phyloP scores from a whole-genome alignment of 2,888 invertebrate species.

The Nephrotoma appendiculata region DNA sequence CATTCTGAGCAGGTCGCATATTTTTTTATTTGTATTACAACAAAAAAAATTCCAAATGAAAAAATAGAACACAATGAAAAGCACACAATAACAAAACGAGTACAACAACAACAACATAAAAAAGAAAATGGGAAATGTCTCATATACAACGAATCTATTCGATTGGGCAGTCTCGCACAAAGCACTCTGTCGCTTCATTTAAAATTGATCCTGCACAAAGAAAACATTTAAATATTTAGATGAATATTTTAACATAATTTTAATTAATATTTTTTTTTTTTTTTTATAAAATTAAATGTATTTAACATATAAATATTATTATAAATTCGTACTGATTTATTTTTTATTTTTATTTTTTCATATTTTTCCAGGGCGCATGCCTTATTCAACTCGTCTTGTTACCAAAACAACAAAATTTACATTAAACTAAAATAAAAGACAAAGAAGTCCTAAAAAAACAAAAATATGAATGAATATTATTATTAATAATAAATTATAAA shows the following conservation, averaged over 20 bases:
- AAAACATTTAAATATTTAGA: not conserved
- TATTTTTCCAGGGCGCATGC: constrained; percentile 5
- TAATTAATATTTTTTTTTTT: not conserved
- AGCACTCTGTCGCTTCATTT: not conserved
- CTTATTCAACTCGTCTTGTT: not conserved
- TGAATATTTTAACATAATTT: not conserved
- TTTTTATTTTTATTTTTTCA: not conserved
- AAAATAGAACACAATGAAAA: not conserved
- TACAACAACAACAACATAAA: not conserved
- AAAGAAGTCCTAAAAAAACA: not conserved
- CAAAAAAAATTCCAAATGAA: not conserved
- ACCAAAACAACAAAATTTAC: constrained; percentile 5
- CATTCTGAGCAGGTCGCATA: not conserved
- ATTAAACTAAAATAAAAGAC: not conserved
- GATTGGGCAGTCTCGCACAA: not conserved
- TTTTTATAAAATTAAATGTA: not conserved
- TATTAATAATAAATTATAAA: not conserved
- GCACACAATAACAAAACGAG: not conserved
- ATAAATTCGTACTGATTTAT: not conserved
- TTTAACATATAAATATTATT: not conserved
- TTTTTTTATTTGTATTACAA: not conserved
- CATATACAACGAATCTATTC: not conserved
- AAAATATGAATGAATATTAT: not conserved
- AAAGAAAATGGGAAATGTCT: not conserved
- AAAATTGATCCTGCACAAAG: not conserved